Conservation (phyloP, 1,140 invertebrate species). For the Danaus plexippus region DNA sequence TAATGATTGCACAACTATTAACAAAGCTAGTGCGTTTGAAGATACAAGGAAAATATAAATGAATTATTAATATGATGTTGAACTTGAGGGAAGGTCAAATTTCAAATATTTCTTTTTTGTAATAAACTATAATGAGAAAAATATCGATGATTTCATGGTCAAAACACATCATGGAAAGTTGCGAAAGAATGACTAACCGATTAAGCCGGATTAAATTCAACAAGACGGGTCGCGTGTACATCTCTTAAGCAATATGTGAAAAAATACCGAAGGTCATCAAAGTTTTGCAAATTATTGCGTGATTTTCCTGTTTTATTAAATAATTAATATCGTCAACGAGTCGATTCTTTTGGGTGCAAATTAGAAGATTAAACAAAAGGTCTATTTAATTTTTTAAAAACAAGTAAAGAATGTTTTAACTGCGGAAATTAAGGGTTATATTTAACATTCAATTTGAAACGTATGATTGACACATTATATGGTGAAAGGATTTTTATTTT, state of each 20-base stretch:
- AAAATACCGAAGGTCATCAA: slow-evolving; percentile 15
- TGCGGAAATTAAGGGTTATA: not conserved
- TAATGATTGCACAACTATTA: no score
- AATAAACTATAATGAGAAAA: slow-evolving; percentile 2
- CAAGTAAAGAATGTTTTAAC: not conserved
- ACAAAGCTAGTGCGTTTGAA: no score
- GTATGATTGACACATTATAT: not conserved
- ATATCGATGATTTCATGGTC: no score
- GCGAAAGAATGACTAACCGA: slow-evolving; percentile 2
- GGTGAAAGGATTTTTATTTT: slow-evolving; percentile 9
- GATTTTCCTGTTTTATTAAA: slow-evolving; percentile 20
- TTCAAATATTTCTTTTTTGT: not conserved
- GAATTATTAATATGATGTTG: no score
- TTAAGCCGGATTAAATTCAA: slow-evolving; percentile 12
- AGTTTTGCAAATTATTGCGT: slow-evolving; percentile 11
- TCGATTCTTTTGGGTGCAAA: not conserved
- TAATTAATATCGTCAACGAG: slow-evolving; percentile 19
- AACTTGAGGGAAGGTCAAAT: no score
- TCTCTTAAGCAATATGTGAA: slow-evolving; percentile 16
- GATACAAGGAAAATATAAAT: no score
- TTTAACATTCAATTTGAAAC: no score
- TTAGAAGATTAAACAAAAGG: not conserved
- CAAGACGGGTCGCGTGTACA: slow-evolving; percentile 9
- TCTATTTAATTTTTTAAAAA: not conserved
- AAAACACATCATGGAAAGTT: no score